phyloP scores from a whole-genome alignment of 2,797 vertebrate species.

The Pseudomugil tenellus region DNA sequence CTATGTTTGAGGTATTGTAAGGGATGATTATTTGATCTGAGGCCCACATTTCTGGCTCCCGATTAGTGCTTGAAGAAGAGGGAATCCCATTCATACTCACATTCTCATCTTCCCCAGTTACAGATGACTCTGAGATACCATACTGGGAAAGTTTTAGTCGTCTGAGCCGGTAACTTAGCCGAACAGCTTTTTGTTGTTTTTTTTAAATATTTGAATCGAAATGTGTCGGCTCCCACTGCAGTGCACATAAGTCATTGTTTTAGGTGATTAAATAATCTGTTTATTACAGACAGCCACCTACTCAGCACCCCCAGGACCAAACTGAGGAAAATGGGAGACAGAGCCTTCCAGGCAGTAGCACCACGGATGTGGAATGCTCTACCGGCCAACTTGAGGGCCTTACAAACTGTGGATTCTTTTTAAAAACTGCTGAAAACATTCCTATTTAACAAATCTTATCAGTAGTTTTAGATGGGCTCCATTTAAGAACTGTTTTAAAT shows the following conservation, averaged over 20 bases:
- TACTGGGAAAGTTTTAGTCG: slow-evolving; percentile 4
- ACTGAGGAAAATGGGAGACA: too few species aligned
- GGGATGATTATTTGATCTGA: slow-evolving; percentile 71
- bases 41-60: slow-evolving; percentile 65
- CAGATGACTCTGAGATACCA: slow-evolving; percentile 50
- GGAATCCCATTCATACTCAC: slow-evolving; percentile 55
- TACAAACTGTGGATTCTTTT: too few species aligned
- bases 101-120: slow-evolving; percentile 64
- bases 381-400: too few species aligned
- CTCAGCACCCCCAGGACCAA: too few species aligned
- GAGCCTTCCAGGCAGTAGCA: too few species aligned
- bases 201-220: slow-evolving; percentile 58
- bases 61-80: slow-evolving; percentile 57
- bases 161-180: slow-evolving; percentile 30
- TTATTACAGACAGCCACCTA: too few species aligned
- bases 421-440: too few species aligned
- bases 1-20: slow-evolving; percentile 67
- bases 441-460: too few species aligned
- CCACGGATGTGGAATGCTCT: too few species aligned
- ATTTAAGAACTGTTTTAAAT: too few species aligned
- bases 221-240: slow-evolving; percentile 51
- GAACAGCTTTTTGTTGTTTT: slow-evolving; percentile 38
- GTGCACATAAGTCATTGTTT: slow-evolving; percentile 41
- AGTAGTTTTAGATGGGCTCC: too few species aligned
- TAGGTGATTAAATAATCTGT: slow-evolving; percentile 62